A percentile compares a stretch with the other conserved stretches of the same genome.
These are phyloP conservation scores for Pseudomyrmex sp. DNA, from an alignment of 1,140 invertebrate species.

Conservation along the genomic window DNA sequence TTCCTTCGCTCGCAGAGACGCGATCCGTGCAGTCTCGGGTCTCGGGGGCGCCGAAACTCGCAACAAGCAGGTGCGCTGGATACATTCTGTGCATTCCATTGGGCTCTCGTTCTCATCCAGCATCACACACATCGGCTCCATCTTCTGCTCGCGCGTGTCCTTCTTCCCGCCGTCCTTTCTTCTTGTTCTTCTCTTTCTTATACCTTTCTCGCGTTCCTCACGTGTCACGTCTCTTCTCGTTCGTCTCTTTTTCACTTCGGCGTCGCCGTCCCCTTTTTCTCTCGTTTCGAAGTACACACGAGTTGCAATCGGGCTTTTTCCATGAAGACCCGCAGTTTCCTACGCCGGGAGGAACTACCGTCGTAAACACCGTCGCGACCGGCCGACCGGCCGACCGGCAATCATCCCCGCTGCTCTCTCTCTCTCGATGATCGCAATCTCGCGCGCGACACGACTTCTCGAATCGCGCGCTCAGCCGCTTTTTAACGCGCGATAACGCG, in stretches of 20 bases:
- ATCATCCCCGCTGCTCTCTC: no score
- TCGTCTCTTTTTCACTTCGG: neutral
- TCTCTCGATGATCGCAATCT: conserved; percentile 38
- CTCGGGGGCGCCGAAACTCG: conserved; percentile 60
- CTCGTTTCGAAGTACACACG: conserved; percentile 21
- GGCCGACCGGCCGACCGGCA: neutral
- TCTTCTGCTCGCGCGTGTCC: conserved; percentile 47
- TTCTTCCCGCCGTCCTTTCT: conserved; percentile 27
- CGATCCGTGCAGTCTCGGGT: conserved; percentile 66
- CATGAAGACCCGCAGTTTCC: conserved; percentile 39
- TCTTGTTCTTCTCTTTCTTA: neutral
- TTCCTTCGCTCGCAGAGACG: conserved; percentile 25
- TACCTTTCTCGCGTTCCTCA: neutral
- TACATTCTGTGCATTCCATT: conserved; percentile 75
- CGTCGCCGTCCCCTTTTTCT: conserved; percentile 1
- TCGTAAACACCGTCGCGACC: neutral
- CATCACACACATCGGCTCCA: conserved; percentile 71
- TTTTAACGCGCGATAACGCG: conserved; percentile 30
- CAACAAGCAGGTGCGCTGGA: conserved; percentile 74
- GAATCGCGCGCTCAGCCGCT: conserved; percentile 2
- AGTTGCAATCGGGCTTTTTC: conserved; percentile 40
- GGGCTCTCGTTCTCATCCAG: conserved; percentile 71
- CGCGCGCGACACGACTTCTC: conserved; percentile 33
- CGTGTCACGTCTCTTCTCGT: neutral
- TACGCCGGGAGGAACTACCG: neutral